Evolutionary conservation across 2,797 vertebrate genomes (phyloP), one percentile per base, ranked within the genome.

Genomic region (Emydoidea blandingii): DNA sequence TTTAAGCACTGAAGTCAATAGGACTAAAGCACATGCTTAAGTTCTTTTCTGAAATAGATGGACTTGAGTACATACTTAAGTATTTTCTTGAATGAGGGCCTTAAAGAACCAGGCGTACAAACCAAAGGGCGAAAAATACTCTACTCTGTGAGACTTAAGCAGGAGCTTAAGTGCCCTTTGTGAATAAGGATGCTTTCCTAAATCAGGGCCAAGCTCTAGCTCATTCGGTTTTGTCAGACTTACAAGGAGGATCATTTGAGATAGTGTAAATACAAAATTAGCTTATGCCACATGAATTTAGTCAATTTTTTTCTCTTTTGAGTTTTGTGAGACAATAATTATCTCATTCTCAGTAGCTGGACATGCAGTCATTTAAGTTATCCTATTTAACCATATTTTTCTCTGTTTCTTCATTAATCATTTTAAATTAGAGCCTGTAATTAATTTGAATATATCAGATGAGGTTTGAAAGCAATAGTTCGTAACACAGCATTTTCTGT

Each of bases 341-440:
- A 94, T 93, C 72, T 96, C 85, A 80, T 95, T 94, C 85, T 88
- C 82, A 87, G 91, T 91, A 94, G n/a, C 87, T 78, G 96, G 89
- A 94, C 96, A 92, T 95, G 88, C 18, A 88, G 50, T 86, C 95
- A 93, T 95, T 97, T 97, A 90, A 96, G 91, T 27, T 83, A 90
- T 84, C 34, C 7, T 3, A 90, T 93, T 89, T 90, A 91, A 54
- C 79, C 88, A 89, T 94, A 87, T 94, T 81, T 85, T 53, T 72
- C 49, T 85, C 92, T 96, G 80, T 92, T 96, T 96, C 91, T 94
- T 91, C 95, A 79, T 91, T 95, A 95, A 93, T 88, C 0, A 94
- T 93, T 95, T 92, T 79, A 96, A 97, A 95, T 97, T 96, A 95
- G 65, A 96, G 65, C 3, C 56, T 92, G 94, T 97, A 97, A 96